Evolutionary conservation across 2,113 vertebrate genomes (phyloP).

Genomic region (Mobula hypostoma): DNA sequence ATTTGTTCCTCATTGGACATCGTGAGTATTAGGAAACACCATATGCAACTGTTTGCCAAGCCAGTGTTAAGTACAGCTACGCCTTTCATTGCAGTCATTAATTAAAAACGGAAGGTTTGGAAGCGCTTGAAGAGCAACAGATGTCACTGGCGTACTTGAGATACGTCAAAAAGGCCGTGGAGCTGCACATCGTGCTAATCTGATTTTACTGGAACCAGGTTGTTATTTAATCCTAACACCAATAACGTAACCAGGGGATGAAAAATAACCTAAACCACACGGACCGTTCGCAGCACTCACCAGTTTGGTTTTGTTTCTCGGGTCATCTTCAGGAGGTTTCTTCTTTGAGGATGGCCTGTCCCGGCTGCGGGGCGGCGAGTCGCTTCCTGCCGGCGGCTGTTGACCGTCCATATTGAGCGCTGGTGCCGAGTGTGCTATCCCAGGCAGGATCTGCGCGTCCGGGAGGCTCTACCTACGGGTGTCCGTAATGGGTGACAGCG

Average conservation of each 20-base stretch:
- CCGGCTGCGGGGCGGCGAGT: constrained; percentile 20
- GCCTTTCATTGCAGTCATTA: background rate
- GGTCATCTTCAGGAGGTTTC: constrained; percentile 9
- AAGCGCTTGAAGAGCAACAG: background rate
- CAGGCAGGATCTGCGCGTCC: no score
- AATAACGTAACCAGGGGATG: no score
- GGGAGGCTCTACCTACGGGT: background rate
- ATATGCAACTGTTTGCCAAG: background rate
- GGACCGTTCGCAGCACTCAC: background rate
- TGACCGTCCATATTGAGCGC: background rate
- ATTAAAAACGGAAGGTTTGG: background rate
- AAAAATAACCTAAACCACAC: background rate
- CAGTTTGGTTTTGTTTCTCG: constrained; percentile 27
- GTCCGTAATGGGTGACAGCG: background rate
- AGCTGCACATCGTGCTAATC: background rate
- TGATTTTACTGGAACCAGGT: background rate
- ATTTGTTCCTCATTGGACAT: background rate
- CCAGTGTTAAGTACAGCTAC: background rate
- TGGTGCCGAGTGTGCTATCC: background rate
- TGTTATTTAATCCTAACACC: background rate
- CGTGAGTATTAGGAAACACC: background rate
- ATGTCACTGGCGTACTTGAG: background rate
- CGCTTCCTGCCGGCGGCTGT: constrained; percentile 10
- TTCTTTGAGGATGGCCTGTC: background rate
- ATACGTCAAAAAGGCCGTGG: background rate